Evolutionary conservation across 2,888 invertebrate genomes (phyloP).

Genomic region (Gryllus longicercus): DNA sequence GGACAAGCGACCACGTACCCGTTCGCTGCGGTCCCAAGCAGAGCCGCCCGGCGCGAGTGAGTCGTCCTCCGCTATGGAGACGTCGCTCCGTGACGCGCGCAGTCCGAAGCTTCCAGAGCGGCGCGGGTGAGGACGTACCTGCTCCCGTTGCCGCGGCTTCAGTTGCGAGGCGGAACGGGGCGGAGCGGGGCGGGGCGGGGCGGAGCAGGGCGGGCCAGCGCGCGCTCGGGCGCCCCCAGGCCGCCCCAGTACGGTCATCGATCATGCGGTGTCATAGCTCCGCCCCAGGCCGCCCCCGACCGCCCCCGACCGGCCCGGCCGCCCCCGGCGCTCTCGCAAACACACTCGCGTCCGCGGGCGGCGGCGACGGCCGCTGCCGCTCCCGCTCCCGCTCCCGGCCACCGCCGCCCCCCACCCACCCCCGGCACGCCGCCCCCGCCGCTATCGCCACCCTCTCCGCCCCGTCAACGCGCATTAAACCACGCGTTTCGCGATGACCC

Average conservation of each 20-base stretch:
- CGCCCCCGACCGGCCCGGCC: background rate
- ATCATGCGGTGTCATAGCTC: conserved; percentile 4
- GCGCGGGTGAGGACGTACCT: background rate
- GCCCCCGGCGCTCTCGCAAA: background rate
- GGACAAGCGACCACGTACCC: background rate
- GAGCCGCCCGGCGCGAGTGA: background rate
- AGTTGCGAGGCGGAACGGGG: background rate
- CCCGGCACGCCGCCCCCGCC: background rate
- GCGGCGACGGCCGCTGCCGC: background rate
- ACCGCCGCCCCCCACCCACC: background rate
- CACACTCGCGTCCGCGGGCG: background rate
- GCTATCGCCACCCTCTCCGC: background rate
- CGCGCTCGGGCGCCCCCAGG: background rate
- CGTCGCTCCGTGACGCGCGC: background rate
- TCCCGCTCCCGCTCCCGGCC: background rate
- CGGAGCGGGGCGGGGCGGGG: background rate
- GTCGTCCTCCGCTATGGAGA: background rate
- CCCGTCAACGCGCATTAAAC: conserved; percentile 1
- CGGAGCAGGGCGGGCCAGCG: background rate
- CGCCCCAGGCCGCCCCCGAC: background rate
- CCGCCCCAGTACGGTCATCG: background rate
- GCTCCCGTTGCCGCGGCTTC: background rate
- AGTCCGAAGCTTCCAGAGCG: background rate
- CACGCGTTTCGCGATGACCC: background rate
- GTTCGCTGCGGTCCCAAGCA: background rate